Evolutionary conservation across 2,113 vertebrate species (phyloP), one percentile per base, ranked within the genome.

Genomic region (Speoplatyrhinus poulsoni): DNA sequence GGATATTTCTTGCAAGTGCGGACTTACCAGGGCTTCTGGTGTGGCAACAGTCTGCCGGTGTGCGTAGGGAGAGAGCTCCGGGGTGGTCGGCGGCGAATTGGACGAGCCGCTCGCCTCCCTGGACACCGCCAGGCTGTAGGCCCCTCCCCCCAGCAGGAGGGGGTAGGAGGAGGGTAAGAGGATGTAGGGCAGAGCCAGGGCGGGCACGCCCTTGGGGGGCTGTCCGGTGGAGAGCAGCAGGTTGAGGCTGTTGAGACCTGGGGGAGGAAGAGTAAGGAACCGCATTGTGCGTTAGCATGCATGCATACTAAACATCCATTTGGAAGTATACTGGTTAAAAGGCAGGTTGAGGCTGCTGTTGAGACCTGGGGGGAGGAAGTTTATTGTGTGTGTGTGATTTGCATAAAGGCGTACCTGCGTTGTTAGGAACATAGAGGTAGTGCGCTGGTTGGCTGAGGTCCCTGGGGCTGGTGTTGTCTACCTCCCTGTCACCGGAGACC

Each of bases 391-490:
- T 16, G 33, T 41, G 10, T 36, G 5, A 32, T n/a, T n/a, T 46
- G 16, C 8, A 46, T 7, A 9, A 61, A n/a, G 0, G 9, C 41
- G 91, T 90, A 97, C 96, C 96, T 72, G 94, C 78, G 0, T 91
- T 81, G 76, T 95, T 90, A 19, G 94, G 94, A 50, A 98, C 86
- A 0, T 93, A 95, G 55, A 96, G 91, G 82, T 94, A 98, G 48
- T 94, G 96, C 17, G 91, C 89, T 0, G 91, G 83, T 49, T 73
- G 86, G 17, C 86, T 60, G 0, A 75, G 57, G 0, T 92, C 91
- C 19, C 75, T 78, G 82, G 76, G 36, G 70, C 72, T 36, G 61
- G 10, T 46, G 10, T 33, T 12, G 0, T 1, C 48, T 15, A 59
- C 41, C 17, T 77, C 71, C 0, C 33, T 1, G 16, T 62, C 79